Conservation (phyloP, 2,113 vertebrate species). For the Aegotheles bennettii region DNA sequence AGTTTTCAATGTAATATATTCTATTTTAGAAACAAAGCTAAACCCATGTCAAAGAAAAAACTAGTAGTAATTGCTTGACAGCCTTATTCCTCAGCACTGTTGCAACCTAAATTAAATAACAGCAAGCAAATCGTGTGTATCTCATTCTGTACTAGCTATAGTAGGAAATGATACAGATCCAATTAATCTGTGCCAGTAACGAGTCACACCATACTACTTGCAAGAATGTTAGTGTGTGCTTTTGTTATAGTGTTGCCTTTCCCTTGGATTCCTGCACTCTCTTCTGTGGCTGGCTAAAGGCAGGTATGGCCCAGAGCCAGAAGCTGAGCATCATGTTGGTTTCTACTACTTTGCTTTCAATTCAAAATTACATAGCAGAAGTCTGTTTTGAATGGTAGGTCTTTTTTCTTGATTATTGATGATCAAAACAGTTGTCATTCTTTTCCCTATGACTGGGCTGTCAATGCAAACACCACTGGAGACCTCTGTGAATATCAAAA, state of each 20-base stretch:
- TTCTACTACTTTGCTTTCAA: neutral
- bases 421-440: neutral
- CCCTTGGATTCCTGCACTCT: neutral
- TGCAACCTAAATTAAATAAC: conserved; percentile 7
- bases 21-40: conserved; percentile 11
- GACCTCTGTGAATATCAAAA: neutral
- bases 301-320: neutral
- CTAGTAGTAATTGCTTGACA: neutral
- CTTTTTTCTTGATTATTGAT: neutral
- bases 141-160: neutral
- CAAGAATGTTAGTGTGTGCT: neutral
- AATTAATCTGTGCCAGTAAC: neutral
- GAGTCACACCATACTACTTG: conserved; percentile 1
- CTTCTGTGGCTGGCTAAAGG: neutral
- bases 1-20: neutral
- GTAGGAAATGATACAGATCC: neutral
- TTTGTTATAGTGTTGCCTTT: neutral
- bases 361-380: neutral
- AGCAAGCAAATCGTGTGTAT: neutral
- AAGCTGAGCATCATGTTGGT: neutral
- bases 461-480: neutral
- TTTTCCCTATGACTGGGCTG: neutral
- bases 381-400: neutral
- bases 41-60: neutral
- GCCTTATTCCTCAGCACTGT: neutral